phyloP scores from a whole-genome alignment of 2,113 vertebrate genomes.

The Fulica atra region DNA sequence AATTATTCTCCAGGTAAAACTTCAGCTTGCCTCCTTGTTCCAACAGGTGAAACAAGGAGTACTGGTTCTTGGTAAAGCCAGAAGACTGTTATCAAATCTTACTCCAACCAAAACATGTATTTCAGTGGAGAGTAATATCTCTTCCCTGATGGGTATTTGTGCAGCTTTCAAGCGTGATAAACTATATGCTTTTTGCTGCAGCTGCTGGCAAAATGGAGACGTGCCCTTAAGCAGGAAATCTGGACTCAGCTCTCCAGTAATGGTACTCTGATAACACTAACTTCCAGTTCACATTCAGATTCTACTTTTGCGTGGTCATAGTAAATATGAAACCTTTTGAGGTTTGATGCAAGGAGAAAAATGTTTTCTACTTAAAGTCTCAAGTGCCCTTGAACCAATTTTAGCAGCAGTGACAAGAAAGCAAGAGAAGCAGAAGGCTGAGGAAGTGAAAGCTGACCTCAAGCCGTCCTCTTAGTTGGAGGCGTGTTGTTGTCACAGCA shows the following conservation, averaged over 20 bases:
- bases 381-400: slow-evolving; percentile 53
- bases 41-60: background rate
- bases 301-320: background rate
- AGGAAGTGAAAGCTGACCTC: slow-evolving; percentile 37
- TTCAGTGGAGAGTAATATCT: background rate
- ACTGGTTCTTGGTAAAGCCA: background rate
- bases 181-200: background rate
- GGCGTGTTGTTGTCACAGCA: slow-evolving; percentile 27
- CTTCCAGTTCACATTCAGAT: background rate
- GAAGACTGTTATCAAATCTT: background rate
- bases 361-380: background rate
- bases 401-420: background rate
- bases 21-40: background rate
- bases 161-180: slow-evolving; percentile 31
- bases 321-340: background rate
- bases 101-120: background rate
- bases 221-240: slow-evolving; percentile 35
- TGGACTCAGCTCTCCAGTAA: background rate
- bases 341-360: background rate
- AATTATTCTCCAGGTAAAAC: background rate
- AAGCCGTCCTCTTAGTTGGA: background rate
- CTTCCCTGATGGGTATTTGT: slow-evolving; percentile 27
- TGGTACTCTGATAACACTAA: background rate
- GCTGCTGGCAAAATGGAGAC: slow-evolving; percentile 39
- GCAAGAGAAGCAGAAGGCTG: slow-evolving; percentile 33